Percentiles rank a stretch among this genome's conserved stretches.
phyloP scores from a whole-genome alignment of 2,113 vertebrate species.

The Cariama cristata region DNA sequence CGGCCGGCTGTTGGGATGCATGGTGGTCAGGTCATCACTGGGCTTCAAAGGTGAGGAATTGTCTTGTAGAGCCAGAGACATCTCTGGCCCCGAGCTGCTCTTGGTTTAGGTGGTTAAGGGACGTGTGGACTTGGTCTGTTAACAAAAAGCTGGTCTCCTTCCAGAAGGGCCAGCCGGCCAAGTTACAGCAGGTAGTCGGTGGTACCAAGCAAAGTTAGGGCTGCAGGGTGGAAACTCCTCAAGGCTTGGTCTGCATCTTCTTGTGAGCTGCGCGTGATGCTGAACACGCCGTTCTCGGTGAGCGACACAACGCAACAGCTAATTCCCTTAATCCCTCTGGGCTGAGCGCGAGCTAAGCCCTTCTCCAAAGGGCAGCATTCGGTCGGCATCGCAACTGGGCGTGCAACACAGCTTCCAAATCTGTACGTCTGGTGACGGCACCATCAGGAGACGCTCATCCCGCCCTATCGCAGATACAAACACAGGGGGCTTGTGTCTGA shows the following conservation, averaged over 20 bases:
- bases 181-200: not conserved
- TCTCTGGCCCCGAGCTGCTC: not conserved
- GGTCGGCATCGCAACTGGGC: fast-evolving
- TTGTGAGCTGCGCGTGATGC: not conserved
- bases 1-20: fast-evolving
- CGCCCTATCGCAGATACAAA: not conserved
- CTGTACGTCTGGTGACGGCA: not conserved
- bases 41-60: not conserved
- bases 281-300: not conserved
- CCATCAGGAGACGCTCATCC: not conserved
- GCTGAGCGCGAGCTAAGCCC: not conserved
- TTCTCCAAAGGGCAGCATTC: not conserved
- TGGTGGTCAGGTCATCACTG: not conserved
- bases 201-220: not conserved
- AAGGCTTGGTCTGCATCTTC: not conserved
- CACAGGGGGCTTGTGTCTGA: not conserved
- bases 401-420: not conserved
- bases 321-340: not conserved
- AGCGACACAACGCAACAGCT: not conserved
- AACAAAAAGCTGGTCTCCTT: not conserved
- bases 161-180: not conserved
- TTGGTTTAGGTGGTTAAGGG: not conserved
- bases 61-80: not conserved
- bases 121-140: not conserved
- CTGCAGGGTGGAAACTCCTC: not conserved